Base-by-base conservation (phyloP, 2,888 invertebrate genomes). In the Alentia gelatinosa region DNA sequence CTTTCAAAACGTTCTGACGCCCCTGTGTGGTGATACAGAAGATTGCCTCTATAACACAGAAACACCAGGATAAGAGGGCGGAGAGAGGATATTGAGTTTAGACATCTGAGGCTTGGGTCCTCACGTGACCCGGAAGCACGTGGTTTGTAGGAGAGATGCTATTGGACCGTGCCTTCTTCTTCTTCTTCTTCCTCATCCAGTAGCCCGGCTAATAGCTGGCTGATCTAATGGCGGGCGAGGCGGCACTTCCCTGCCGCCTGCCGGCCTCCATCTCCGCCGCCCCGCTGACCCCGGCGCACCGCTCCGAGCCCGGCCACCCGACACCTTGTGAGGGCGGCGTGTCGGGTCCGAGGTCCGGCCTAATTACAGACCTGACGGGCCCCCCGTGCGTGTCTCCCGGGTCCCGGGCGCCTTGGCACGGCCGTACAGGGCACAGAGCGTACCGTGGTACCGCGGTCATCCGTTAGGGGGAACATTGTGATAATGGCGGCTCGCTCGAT, bases 311-410 rank as follows among this genome's bases (percentile, higher is more conserved):
- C 35, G 79, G 74, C 39, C 37, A 19, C 79, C 79, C 74, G 74
- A 79, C 79, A 79, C 79, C 79, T 35, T 79, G 79, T 79, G 39
- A 79, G 79, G 74, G 35, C 79, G 79, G 79, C 23, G 79, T n/a
- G 79, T 79, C 23, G 39, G 79, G 79, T 39, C 68, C 19, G 79
- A 5, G 74, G 79, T 39, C 79, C 39, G 79, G 15, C 1, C 37
- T 79, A 79, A 79, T 79, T 79, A 79, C 79, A 79, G 79, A 74
- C n/a, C 33, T 19, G 26, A 3, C 74, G n/a, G 3, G 30, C 30
- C 74, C 26, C 30, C 26, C 3, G 74, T 74, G 74, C 74, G 74
- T 74, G 74, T 33, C 30, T 74, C 30, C 74, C 33, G 19, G 15
- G n/a, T 5, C 33, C 74, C n/a, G n/a, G 12, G 3, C 74, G 30